These are phyloP conservation scores for Brachionus manjavacas DNA, from an alignment of 1,140 invertebrate species.

Conservation along the genomic window DNA sequence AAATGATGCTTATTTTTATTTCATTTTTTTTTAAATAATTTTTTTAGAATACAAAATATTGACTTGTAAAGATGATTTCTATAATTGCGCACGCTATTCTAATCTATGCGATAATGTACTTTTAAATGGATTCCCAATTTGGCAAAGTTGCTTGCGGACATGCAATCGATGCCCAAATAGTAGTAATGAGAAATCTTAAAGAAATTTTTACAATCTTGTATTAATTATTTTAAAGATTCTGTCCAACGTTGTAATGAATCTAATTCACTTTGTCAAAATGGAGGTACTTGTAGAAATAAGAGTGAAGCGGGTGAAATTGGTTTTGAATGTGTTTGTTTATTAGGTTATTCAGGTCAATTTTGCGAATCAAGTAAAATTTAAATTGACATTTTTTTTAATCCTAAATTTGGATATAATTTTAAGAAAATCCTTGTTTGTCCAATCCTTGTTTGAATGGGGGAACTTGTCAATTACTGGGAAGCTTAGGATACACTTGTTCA, in stretches of 20 bases:
- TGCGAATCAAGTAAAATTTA: constrained; percentile 2
- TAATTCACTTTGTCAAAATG: neutral
- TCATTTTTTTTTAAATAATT: neutral
- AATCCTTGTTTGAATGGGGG: neutral
- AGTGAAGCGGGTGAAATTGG: neutral
- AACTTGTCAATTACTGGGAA: neutral
- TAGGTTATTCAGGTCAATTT: neutral
- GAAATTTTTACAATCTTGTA: neutral
- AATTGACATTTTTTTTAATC: neutral
- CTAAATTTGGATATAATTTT: neutral
- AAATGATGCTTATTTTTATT: neutral
- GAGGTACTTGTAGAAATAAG: neutral
- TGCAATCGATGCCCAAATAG: neutral
- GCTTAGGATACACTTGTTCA: neutral
- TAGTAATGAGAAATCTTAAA: neutral
- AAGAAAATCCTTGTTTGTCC: neutral
- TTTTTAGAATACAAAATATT: constrained; percentile 2
- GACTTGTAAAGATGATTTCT: neutral
- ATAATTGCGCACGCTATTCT: neutral
- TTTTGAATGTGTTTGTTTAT: neutral
- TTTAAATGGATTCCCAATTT: neutral
- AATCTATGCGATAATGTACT: neutral
- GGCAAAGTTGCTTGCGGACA: neutral
- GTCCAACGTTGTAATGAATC: neutral
- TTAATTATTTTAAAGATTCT: neutral